phyloP scores from a whole-genome alignment of 2,797 vertebrate species.

The Clarias fuscus region DNA sequence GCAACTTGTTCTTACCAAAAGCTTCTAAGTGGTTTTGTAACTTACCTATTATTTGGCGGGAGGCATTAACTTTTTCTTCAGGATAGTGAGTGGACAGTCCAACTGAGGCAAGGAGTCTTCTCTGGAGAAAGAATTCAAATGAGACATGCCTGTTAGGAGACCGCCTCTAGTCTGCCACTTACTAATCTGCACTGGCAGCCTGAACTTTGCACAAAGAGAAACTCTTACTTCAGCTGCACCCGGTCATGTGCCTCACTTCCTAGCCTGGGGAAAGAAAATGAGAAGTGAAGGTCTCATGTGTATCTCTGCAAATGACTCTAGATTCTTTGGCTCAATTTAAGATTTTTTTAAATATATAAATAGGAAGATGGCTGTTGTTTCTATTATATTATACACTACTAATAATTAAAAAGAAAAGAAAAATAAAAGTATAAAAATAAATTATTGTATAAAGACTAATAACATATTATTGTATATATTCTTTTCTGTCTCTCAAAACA shows the following conservation, averaged over 20 bases:
- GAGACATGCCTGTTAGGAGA: constrained; percentile 54
- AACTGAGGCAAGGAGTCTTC: constrained; percentile 14
- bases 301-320: constrained; percentile 7
- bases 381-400: too few relatives aligned
- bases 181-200: constrained; percentile 64
- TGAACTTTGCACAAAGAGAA: constrained; percentile 75
- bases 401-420: too few relatives aligned
- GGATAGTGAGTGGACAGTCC: constrained; percentile 3
- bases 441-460: neutral
- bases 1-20: neutral
- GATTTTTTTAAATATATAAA: neutral
- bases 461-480: neutral
- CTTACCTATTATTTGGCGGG: constrained; percentile 46
- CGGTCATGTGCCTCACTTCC: constrained; percentile 79
- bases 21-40: constrained; percentile 17
- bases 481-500: neutral
- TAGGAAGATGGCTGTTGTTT: neutral
- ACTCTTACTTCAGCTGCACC: constrained; percentile 71
- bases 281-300: constrained; percentile 75
- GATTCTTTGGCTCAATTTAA: neutral
- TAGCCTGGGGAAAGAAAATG: constrained; percentile 60
- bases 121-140: constrained; percentile 59
- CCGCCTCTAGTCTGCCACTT: constrained; percentile 39
- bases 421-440: too few relatives aligned
- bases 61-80: constrained; percentile 40